These are phyloP conservation scores for Rambutsinella grinnellia DNA, from an alignment of 2,888 invertebrate genomes.

Conservation along the genomic window DNA sequence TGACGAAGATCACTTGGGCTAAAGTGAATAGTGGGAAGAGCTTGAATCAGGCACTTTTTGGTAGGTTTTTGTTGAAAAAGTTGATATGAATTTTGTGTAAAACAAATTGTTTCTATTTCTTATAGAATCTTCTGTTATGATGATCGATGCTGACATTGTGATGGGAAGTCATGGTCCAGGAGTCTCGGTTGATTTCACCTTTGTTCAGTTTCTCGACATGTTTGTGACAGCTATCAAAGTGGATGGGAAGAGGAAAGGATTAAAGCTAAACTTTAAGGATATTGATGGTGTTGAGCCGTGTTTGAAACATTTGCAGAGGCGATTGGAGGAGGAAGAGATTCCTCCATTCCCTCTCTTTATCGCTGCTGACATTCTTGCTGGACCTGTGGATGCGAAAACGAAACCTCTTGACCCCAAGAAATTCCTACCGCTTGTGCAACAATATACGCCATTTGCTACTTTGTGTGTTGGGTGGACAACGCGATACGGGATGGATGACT, in stretches of 20 bases:
- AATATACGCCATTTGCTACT: slow-evolving; percentile 75
- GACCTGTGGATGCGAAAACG: slow-evolving; percentile 77
- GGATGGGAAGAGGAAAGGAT: slow-evolving; percentile 75
- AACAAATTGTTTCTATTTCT: neutral
- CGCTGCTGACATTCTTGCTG: slow-evolving; percentile 87
- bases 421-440: slow-evolving; percentile 69
- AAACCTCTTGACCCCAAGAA: slow-evolving; percentile 76
- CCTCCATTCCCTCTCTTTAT: slow-evolving; percentile 83
- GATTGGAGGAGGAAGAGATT: slow-evolving; percentile 70
- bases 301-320: slow-evolving; percentile 66
- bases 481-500: slow-evolving; percentile 71
- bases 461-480: slow-evolving; percentile 92
- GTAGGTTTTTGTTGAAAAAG: slow-evolving; percentile 65
- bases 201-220: slow-evolving; percentile 78
- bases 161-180: slow-evolving; percentile 76
- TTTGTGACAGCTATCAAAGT: slow-evolving; percentile 70
- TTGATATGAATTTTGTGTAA: neutral
- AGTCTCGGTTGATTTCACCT: slow-evolving; percentile 79
- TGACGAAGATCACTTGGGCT: slow-evolving; percentile 84
- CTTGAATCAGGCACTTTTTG: slow-evolving; percentile 75
- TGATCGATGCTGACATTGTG: slow-evolving; percentile 90
- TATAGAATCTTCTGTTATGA: slow-evolving; percentile 74
- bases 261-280: slow-evolving; percentile 90
- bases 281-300: slow-evolving; percentile 76
- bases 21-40: slow-evolving; percentile 83